Percentiles rank a stretch among this genome's conserved stretches.
phyloP scores from a whole-genome alignment of 1,140 invertebrate species.

The Anadara kagoshimensis region DNA sequence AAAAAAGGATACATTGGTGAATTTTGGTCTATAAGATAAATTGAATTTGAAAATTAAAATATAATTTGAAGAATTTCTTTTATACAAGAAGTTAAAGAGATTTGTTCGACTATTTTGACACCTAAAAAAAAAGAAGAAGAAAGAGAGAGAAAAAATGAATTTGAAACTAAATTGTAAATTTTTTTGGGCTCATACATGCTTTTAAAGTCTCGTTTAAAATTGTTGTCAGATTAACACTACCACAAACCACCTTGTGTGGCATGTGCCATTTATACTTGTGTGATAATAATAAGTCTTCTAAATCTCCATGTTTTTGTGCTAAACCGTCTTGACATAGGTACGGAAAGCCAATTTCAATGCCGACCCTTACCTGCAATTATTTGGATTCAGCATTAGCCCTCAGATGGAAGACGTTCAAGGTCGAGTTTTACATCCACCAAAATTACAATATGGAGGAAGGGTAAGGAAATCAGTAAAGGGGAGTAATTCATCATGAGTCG shows the following conservation, averaged over 20 bases:
- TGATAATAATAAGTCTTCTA: background rate
- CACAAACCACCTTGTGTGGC: constrained; percentile 2
- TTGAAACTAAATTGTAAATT: no score
- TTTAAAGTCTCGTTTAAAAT: no score
- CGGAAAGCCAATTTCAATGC: constrained; percentile 98
- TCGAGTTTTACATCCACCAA: constrained; percentile 96
- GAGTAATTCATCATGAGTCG: background rate
- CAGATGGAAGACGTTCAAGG: constrained; percentile 99
- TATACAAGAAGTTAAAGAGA: no score
- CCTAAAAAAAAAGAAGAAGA: no score
- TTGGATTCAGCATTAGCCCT: constrained; percentile 96
- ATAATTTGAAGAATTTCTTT: no score
- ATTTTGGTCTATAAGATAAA: no score
- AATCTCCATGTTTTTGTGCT: constrained; percentile 23
- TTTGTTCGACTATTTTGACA: no score
- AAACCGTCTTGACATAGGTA: constrained; percentile 73
- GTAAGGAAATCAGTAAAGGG: constrained; percentile 78
- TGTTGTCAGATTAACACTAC: no score
- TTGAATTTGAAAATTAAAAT: no score
- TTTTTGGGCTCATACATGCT: no score
- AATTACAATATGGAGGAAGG: constrained; percentile 99
- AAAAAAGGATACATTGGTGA: no score
- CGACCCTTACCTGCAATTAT: constrained; percentile 98
- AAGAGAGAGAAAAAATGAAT: no score
- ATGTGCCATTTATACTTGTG: background rate